A percentile compares a stretch with the other conserved stretches of the same genome.
Conservation (phyloP, 2,797 vertebrate species). For the Acrossocheilus fasciatus region DNA sequence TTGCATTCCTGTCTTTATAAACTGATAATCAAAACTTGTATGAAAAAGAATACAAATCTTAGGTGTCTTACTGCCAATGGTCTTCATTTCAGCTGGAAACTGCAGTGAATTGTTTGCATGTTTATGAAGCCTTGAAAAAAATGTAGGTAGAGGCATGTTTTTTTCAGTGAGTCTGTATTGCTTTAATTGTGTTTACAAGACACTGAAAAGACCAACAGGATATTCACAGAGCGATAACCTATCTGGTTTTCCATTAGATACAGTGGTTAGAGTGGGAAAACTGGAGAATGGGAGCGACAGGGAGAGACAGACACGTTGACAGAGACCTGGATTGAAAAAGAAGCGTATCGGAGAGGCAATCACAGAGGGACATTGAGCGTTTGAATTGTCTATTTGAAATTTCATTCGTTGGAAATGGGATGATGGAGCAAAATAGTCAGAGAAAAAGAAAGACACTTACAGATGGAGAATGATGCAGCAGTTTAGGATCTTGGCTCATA, state of each 20-base stretch:
- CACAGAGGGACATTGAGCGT: conserved; percentile 34
- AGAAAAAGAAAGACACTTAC: conserved; percentile 52
- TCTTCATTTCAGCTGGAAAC: not conserved
- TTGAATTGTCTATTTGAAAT: conserved; percentile 60
- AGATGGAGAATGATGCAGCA: conserved; percentile 18
- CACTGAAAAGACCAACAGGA: conserved; percentile 23
- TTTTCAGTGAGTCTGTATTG: not conserved
- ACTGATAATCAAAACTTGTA: not conserved
- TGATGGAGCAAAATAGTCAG: conserved; percentile 9
- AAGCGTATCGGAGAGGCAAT: conserved; percentile 52
- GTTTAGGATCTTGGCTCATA: conserved; percentile 37
- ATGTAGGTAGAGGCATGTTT: not conserved
- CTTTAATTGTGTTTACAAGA: conserved; percentile 53
- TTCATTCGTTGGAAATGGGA: conserved; percentile 48
- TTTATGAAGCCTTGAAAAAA: not conserved
- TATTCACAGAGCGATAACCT: conserved; percentile 5
- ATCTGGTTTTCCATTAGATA: conserved; percentile 53
- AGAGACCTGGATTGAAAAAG: conserved; percentile 45
- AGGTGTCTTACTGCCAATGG: not conserved
- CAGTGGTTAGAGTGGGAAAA: conserved; percentile 41
- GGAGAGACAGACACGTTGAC: conserved; percentile 26
- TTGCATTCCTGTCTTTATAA: not conserved
- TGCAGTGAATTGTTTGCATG: not conserved
- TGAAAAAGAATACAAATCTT: not conserved
- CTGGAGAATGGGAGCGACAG: conserved; percentile 18